Evolutionary conservation across 2,888 invertebrate genomes (phyloP), one percentile per base, ranked within the genome.

Genomic region (Nomada ruficornis): DNA sequence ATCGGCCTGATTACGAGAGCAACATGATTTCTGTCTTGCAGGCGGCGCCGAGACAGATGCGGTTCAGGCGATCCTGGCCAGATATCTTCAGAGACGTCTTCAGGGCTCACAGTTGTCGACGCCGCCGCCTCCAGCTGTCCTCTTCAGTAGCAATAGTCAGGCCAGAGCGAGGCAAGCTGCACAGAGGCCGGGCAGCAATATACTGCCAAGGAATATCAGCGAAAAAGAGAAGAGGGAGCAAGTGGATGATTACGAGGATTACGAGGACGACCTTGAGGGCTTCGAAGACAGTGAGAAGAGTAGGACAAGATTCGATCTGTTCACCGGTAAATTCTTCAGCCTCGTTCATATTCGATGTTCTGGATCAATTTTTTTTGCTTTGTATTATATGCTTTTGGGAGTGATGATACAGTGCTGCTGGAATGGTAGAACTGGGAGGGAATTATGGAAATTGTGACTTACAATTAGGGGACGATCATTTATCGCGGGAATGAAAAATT

Each of bases 281-380:
- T 89, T 89, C 79, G 92, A 91, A 85, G 92, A 92, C 88, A 91
- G 91, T 74, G 91, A 91, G 73, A 85, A 89, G 80, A 88, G 91
- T 86, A 90, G 91, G 82, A 92, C 92, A 80, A 90, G 91, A 88
- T 90, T 92, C 78, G 89, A 92, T 84, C 89, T 92, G 50, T 89
- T 92, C 62, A 89, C 87, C 23, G 87, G 84, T 86, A 89, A 87
- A 80, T 84, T 77, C 71, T 81, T 63, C 23, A 68, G 52, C 23
- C 54, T 42, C 36, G 36, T 63, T 78, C 65, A 54, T 74, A 62
- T 78, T 80, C 68, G 23, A 47, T n/a, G 42, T 29, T 54, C 47
- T n/a, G 11, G 52, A 26, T 47, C 29, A 4, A 13, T 26, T 50
- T 44, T 60, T 20, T 23, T 5, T 26, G n/a, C 20, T 63, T 42